Conservation (phyloP, 2,888 invertebrate genomes). For the Ryuthela nishihirai region DNA sequence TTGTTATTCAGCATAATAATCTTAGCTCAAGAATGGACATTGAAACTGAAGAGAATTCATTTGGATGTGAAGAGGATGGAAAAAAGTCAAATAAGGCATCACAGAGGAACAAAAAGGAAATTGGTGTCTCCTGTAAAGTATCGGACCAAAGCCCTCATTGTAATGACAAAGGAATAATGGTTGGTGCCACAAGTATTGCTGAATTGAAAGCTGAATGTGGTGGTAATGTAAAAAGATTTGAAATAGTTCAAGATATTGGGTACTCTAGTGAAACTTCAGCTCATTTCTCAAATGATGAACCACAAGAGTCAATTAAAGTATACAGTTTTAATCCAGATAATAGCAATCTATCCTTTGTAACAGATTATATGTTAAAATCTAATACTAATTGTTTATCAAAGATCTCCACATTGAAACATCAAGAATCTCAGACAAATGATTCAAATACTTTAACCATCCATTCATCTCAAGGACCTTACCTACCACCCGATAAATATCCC, state of each 20-base stretch:
- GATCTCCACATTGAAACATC: background rate
- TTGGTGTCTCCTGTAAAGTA: constrained; percentile 1
- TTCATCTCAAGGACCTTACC: constrained; percentile 2
- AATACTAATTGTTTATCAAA: background rate
- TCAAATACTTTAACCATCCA: background rate
- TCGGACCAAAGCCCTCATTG: background rate
- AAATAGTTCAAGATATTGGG: constrained; percentile 48
- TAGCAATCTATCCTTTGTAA: background rate
- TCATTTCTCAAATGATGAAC: constrained; percentile 49
- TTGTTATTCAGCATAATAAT: constrained; percentile 11
- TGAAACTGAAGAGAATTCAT: too few relatives aligned
- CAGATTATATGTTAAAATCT: background rate
- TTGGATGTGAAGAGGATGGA: too few relatives aligned
- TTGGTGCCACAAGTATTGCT: constrained; percentile 40
- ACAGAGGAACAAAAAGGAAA: background rate
- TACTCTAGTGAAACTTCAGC: constrained; percentile 51
- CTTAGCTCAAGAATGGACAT: constrained; percentile 8
- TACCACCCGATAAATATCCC: constrained; percentile 30
- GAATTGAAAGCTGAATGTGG: constrained; percentile 38
- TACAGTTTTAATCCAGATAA: background rate
- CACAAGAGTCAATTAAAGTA: constrained; percentile 22
- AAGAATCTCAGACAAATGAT: background rate
- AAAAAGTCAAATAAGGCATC: too few relatives aligned
- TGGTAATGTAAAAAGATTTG: constrained; percentile 22
- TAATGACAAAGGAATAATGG: constrained; percentile 41